Base-by-base conservation (phyloP, 2,888 invertebrate genomes). In the Buathra laborator region DNA sequence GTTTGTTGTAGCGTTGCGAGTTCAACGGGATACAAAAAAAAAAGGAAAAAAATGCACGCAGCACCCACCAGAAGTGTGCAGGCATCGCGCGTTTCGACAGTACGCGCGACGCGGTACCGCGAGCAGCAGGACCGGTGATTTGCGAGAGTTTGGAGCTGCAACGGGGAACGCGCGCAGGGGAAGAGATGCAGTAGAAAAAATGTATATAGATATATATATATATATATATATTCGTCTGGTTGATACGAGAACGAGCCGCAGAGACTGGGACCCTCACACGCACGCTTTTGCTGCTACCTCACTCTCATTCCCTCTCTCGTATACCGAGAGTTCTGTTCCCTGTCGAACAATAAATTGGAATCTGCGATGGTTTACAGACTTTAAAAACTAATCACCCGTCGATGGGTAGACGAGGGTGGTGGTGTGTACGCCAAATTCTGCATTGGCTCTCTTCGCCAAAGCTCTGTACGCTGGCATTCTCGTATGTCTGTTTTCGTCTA, bases 331-430 rank as follows among this genome's bases (percentile, higher is more conserved):
- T 72, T 66, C 70, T 53, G 72, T 72, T 82, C 67, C 32, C 75
- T 70, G 85, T 74, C 75, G 53, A 75, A 78, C 79, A 64, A 85
- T 79, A 83, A 85, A 83, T 83, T 85, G 79, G 83, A 77, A 80
- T 83, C 83, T 44, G 75, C 70, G 70, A 85, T 78, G 75, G 56
- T 85, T 85, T 83, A 71, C 79, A 75, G 75, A 76, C 75, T 83
- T 78, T 83, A 76, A 85, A 85, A 83, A 85, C 79, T 83, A 83
- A 85, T 83, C 79, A 71, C 71, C 79, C 79, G 79, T 56, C 79
- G 74, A 74, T 70, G 67, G 76, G 67, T 70, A 10, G 56, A 70
- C 68, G 66, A 10, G 70, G 9, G 14, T 3, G 19, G 46, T 16
- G 44, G 46, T 16, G 44, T 12, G 16, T 7, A 10, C n/a, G 64